Evolutionary conservation across 2,797 vertebrate species (phyloP), one percentile per base, ranked within the genome.

Genomic region (Oryzias dopingdopingensis): DNA sequence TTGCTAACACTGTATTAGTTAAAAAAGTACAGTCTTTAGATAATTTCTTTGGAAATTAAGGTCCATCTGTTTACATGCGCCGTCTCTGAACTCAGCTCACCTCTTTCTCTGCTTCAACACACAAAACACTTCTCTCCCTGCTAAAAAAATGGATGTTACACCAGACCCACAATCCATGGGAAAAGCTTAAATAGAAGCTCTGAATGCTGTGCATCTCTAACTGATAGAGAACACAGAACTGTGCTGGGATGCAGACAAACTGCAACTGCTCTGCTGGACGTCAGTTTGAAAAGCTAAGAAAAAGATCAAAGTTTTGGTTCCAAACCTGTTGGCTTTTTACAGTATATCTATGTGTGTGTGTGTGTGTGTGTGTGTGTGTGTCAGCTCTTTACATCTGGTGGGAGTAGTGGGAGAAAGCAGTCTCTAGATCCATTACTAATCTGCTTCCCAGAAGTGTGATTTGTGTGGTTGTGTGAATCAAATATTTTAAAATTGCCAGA

Each of bases 361-460:
- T 22, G 20, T 22, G 2, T 49, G 64, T 65, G 63, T 40, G 49
- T 47, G 52, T 43, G 62, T 67, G 52, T 63, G 47, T 65, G 62
- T 63, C 84, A 86, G 81, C 81, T 88, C 81, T 85, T 84, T 88
- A 85, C 80, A 84, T 89, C 86, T 88, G 84, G 80, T 83, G 80
- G 77, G 52, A 71, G 76, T 49, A 67, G 55, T 50, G 61, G 77
- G 77, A 81, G 67, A 56, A 58, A 67, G 70, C 43, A 69, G 59
- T 76, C 84, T 84, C 79, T 76, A 74, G 83, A 85, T 87, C 76
- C 76, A 60, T 82, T 79, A 83, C 80, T 84, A 81, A 83, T 82
- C 78, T 58, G 48, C 62, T 84, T 85, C 81, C 78, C 75, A 84
- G 71, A 77, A 82, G 60, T 49, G 56, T 49, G 40, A n/a, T 60